These are phyloP conservation scores for Holcopasites calliopsidis DNA, from an alignment of 1,140 invertebrate genomes.

Conservation along the genomic window DNA sequence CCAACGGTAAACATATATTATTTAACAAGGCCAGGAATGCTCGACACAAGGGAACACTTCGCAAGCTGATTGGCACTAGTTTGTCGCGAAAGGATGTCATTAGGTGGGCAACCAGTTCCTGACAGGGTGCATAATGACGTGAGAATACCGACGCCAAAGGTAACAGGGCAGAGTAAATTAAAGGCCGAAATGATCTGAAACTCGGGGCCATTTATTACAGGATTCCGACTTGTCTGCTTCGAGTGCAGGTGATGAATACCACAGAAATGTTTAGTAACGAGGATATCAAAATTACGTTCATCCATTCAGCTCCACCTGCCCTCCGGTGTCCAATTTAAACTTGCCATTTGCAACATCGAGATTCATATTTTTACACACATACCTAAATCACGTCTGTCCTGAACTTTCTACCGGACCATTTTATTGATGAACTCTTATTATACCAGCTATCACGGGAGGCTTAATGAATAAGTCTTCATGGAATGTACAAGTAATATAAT, in stretches of 20 bases:
- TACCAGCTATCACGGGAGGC: background rate
- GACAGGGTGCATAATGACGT: conserved; percentile 11
- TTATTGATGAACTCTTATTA: conserved; percentile 6
- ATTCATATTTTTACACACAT: background rate
- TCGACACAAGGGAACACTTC: background rate
- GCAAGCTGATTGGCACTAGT: conserved; percentile 3
- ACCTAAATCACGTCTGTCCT: background rate
- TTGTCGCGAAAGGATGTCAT: conserved; percentile 11
- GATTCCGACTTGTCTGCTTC: conserved; percentile 24
- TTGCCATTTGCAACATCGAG: conserved; percentile 12
- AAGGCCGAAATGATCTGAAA: conserved; percentile 21
- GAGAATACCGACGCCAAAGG: conserved; percentile 7
- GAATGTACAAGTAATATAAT: background rate
- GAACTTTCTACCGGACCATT: background rate
- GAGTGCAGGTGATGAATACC: conserved; percentile 39
- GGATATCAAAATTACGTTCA: conserved; percentile 45
- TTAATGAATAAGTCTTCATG: background rate
- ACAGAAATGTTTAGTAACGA: conserved; percentile 51
- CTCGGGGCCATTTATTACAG: conserved; percentile 27
- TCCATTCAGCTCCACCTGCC: conserved; percentile 36
- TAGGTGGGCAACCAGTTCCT: conserved; percentile 15
- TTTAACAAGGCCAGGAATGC: no score
- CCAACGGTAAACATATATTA: no score
- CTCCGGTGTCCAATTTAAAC: background rate
- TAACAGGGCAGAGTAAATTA: conserved; percentile 31